Evolutionary conservation across 2,797 vertebrate genomes (phyloP).

Genomic region (Sebastes paucispinis): DNA sequence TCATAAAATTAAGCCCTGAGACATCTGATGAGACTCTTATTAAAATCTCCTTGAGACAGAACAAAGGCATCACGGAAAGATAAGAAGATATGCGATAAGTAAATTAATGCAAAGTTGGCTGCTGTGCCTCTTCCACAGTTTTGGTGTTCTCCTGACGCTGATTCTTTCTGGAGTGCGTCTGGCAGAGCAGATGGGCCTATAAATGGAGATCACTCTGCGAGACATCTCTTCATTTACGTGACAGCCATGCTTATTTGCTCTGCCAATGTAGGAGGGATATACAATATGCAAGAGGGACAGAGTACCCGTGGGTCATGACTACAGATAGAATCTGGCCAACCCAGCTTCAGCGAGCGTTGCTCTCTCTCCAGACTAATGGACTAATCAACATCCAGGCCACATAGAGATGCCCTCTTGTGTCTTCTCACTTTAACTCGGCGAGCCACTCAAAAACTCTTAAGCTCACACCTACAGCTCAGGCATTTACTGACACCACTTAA

Average conservation of each 20-base stretch:
- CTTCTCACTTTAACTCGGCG: slow-evolving; percentile 21
- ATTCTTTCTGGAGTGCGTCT: slow-evolving; percentile 66
- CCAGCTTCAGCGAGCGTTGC: slow-evolving; percentile 14
- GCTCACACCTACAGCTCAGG: slow-evolving; percentile 19
- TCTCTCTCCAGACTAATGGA: slow-evolving; percentile 43
- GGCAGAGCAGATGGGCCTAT: slow-evolving; percentile 77
- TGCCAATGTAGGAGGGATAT: slow-evolving; percentile 45
- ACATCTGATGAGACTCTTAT: slow-evolving; percentile 58
- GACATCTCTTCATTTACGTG: slow-evolving; percentile 77
- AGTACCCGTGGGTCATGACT: slow-evolving; percentile 40
- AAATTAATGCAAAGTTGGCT: slow-evolving; percentile 62
- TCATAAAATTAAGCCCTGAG: slow-evolving; percentile 48
- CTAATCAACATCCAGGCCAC: slow-evolving; percentile 50
- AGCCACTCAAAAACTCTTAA: slow-evolving; percentile 23
- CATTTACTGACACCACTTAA: slow-evolving; percentile 35
- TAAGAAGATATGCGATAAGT: slow-evolving; percentile 38
- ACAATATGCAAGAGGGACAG: slow-evolving; percentile 42
- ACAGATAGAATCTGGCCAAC: slow-evolving; percentile 41
- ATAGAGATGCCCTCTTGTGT: slow-evolving; percentile 21
- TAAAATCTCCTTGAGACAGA: slow-evolving; percentile 58
- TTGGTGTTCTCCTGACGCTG: slow-evolving; percentile 58
- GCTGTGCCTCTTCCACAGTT: slow-evolving; percentile 39
- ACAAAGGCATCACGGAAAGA: slow-evolving; percentile 40
- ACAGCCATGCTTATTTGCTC: slow-evolving; percentile 69
- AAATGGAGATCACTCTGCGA: slow-evolving; percentile 79